Conservation (phyloP, 2,797 vertebrate species). For the Pitangus sulphuratus region DNA sequence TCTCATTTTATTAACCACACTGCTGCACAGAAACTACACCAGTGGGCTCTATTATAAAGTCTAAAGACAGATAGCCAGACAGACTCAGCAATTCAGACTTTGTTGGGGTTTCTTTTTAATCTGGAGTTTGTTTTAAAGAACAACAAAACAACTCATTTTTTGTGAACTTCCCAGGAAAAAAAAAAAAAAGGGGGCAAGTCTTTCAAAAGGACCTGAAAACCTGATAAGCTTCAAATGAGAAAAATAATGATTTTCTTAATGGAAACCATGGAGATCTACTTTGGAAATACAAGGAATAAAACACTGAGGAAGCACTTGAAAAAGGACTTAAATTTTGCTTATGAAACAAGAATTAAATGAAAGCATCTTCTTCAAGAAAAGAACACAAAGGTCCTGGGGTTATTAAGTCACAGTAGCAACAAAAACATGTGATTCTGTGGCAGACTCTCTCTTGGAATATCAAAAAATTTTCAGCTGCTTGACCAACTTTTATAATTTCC, state of each 20-base stretch:
- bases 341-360: background rate
- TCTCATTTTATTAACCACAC: slow-evolving; percentile 38
- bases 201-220: background rate
- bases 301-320: background rate
- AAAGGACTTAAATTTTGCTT: background rate
- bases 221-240: background rate
- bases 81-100: background rate
- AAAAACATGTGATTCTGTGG: background rate
- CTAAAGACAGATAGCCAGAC: background rate
- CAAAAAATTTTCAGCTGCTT: background rate
- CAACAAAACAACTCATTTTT: background rate
- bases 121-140: background rate
- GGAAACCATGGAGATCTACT: background rate
- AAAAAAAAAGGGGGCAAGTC: background rate
- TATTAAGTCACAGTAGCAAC: background rate
- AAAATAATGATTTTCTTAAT: background rate
- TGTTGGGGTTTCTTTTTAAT: background rate
- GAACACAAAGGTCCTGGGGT: background rate
- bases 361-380: background rate
- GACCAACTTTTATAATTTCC: background rate
- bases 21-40: slow-evolving; percentile 7
- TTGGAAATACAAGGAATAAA: background rate
- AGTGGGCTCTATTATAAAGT: slow-evolving; percentile 13
- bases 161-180: background rate
- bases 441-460: background rate